Base-by-base conservation (phyloP, 2,113 vertebrate species). In the Physeter macrocephalus region DNA sequence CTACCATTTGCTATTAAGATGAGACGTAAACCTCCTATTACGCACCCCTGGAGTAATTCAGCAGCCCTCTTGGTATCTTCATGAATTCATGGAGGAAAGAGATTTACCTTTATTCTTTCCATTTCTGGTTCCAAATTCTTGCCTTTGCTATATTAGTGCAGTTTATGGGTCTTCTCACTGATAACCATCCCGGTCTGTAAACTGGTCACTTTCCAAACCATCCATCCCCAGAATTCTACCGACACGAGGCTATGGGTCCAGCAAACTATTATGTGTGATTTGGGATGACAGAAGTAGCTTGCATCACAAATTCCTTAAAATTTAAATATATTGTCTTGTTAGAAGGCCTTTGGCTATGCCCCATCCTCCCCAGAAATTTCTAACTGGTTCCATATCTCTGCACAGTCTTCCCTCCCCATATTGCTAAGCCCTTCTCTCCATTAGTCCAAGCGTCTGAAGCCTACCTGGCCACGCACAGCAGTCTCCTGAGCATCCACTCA, bases 101-200 rank as follows among this genome's bases (percentile, higher is more conserved):
- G 25, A 69, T 1, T 14, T 31, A 43, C 21, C 23, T 57, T 54
- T 54, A 15, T 39, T 34, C 12, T 61, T 64, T 41, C 39, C 1
- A 41, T 13, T 75, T 72, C 34, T 74, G 9, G 46, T 59, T 87
- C 49, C 57, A 36, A 85, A 66, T 89, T 86, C 57, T 54, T 88
- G 25, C 54, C 90, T 93, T 94, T 54, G 11, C 18, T 89, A 0
- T 2, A 43, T n/a, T 18, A 12, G 1, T 75, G 2, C 1, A 3
- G 20, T 39, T 71, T 36, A 34, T 71, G 25, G 18, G 25, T 88
- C 36, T 46, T 75, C 59, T 46, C 5, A 11, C 11, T 21, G 13
- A 66, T 25, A 27, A 13, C 27, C 3, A 1, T 39, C 31, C 46
- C 52, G 59, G 21, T 75, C 29, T 71, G 6, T 43, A 5, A 15